Conservation (phyloP, 2,888 invertebrate genomes). For the Entomobrya multifasciata region DNA sequence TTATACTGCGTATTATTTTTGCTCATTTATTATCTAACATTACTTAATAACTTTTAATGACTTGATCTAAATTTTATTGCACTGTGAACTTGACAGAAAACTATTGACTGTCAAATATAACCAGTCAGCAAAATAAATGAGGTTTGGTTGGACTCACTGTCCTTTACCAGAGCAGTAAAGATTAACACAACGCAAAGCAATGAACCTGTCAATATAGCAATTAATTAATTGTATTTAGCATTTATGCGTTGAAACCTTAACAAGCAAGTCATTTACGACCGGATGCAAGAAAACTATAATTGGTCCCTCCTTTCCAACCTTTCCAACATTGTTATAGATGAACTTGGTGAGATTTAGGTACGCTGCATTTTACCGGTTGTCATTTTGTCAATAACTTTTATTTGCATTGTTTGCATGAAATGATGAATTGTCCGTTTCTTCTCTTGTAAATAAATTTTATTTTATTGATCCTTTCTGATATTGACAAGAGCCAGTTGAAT, state of each 20-base stretch:
- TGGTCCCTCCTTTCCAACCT: too few relatives aligned
- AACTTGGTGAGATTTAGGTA: neutral
- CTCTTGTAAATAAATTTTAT: too few relatives aligned
- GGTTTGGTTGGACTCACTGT: neutral
- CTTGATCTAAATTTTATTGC: conserved; percentile 31
- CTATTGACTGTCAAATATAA: neutral
- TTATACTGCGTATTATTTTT: too few relatives aligned
- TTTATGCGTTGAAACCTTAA: neutral
- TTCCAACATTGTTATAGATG: too few relatives aligned
- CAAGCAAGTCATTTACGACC: conserved; percentile 30
- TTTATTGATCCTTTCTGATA: too few relatives aligned
- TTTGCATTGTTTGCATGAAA: neutral
- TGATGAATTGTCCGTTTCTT: conserved; percentile 28
- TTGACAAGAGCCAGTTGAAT: too few relatives aligned
- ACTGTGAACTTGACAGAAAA: conserved; percentile 31
- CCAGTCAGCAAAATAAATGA: too few relatives aligned
- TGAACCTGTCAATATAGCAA: conserved; percentile 38
- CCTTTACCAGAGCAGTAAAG: neutral
- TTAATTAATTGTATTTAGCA: conserved; percentile 33
- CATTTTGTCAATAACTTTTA: too few relatives aligned
- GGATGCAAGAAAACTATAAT: too few relatives aligned
- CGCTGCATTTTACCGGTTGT: conserved; percentile 14
- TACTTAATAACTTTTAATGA: conserved; percentile 38
- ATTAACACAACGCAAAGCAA: neutral
- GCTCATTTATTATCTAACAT: conserved; percentile 8